phyloP scores from a whole-genome alignment of 1,140 invertebrate genomes.

The Wasmannia auropunctata region DNA sequence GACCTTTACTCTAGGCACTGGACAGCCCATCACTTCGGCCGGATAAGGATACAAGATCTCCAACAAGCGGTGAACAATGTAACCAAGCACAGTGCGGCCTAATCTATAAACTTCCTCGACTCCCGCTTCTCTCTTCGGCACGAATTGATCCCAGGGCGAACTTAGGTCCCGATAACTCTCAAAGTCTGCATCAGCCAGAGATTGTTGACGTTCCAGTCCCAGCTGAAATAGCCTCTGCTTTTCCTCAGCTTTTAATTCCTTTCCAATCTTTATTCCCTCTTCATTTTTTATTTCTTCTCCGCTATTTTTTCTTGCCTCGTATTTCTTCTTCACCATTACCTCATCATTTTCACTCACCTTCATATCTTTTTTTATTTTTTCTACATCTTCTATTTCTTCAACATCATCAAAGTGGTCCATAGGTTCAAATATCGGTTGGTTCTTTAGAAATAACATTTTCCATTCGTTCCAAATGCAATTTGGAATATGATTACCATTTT shows the following conservation, averaged over 20 bases:
- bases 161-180: slow-evolving; percentile 77
- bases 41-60: slow-evolving; percentile 85
- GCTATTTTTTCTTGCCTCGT: neutral
- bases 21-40: slow-evolving; percentile 77
- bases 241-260: neutral
- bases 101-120: slow-evolving; percentile 79
- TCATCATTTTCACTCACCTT: slow-evolving; percentile 13
- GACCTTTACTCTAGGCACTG: slow-evolving; percentile 80
- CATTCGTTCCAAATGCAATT: slow-evolving; percentile 84
- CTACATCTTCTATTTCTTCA: neutral
- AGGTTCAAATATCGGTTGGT: slow-evolving; percentile 85
- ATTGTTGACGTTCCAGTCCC: slow-evolving; percentile 74
- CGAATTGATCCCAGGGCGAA: slow-evolving; percentile 78
- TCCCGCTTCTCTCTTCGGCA: slow-evolving; percentile 73
- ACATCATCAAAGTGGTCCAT: slow-evolving; percentile 56
- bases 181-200: slow-evolving; percentile 78
- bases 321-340: neutral
- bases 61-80: slow-evolving; percentile 86
- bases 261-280: neutral
- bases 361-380: slow-evolving; percentile 1
- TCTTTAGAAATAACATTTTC: slow-evolving; percentile 85
- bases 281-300: neutral
- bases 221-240: neutral
- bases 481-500: slow-evolving; percentile 80
- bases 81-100: slow-evolving; percentile 85